Percentiles rank a stretch among this genome's conserved stretches.
phyloP scores from a whole-genome alignment of 2,113 vertebrate genomes.

The Pygathrix nemaeus region DNA sequence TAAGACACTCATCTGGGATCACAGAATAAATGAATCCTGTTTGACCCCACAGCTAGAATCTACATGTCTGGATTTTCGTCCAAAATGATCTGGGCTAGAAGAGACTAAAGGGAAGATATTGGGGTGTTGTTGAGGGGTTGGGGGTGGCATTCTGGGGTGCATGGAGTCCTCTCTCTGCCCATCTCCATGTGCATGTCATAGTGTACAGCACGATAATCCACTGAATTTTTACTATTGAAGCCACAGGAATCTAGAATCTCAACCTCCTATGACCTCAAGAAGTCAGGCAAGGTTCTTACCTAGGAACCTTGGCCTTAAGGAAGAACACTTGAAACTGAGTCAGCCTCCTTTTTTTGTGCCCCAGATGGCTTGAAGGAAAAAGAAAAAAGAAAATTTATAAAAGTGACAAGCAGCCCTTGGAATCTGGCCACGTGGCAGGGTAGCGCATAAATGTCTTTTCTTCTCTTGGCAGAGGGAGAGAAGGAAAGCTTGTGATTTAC shows the following conservation, averaged over 20 bases:
- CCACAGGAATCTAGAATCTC: background rate
- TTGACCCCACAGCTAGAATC: background rate
- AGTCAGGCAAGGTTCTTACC: background rate
- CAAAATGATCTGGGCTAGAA: background rate
- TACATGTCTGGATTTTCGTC: background rate
- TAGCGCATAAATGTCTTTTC: constrained; percentile 46
- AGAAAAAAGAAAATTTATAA: constrained; percentile 58
- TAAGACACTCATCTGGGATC: background rate
- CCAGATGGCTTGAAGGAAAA: constrained; percentile 65
- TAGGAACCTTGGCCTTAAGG: background rate
- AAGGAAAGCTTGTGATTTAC: background rate
- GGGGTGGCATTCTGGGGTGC: background rate
- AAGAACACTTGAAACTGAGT: constrained; percentile 2
- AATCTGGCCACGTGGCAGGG: constrained; percentile 58
- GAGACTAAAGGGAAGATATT: background rate
- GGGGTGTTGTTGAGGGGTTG: background rate
- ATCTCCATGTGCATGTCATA: rapidly evolving
- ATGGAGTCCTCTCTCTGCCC: rapidly evolving
- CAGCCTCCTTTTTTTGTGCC: background rate
- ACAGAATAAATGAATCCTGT: background rate
- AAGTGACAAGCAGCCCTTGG: constrained; percentile 76
- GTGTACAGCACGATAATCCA: rapidly evolving
- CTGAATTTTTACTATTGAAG: rapidly evolving
- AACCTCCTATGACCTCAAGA: background rate
- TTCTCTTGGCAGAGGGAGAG: constrained; percentile 51